Evolutionary conservation across 2,888 invertebrate genomes (phyloP).

Genomic region (Meliscaeva auricollis): DNA sequence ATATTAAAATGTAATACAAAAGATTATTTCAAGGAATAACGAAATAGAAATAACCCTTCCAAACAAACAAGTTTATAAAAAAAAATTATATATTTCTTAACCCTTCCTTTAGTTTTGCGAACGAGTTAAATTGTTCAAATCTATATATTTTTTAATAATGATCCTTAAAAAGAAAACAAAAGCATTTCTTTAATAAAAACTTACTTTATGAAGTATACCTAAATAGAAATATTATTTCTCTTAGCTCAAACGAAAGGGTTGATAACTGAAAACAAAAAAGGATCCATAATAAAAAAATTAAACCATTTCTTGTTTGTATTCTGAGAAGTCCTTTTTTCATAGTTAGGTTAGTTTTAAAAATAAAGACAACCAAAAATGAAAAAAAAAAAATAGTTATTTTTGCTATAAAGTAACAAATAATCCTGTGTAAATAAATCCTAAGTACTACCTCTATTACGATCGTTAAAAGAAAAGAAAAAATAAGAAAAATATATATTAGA

Average conservation of each 20-base stretch:
- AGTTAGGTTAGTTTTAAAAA: not conserved
- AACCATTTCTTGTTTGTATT: constrained; percentile 12
- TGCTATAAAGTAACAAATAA: constrained; percentile 64
- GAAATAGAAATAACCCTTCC: not conserved
- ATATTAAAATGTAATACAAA: no score
- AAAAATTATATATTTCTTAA: not conserved
- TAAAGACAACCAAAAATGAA: not conserved
- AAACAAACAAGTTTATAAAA: not conserved
- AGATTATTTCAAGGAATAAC: no score
- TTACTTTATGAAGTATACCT: not conserved
- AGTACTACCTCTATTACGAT: constrained; percentile 40
- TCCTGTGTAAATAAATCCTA: constrained; percentile 70
- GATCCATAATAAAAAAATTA: constrained; percentile 45
- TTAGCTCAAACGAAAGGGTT: constrained; percentile 51
- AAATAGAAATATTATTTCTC: constrained; percentile 7
- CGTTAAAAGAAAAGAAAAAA: constrained; percentile 51
- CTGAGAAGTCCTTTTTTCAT: not conserved
- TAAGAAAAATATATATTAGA: constrained; percentile 4
- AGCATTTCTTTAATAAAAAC: not conserved
- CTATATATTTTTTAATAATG: constrained; percentile 27
- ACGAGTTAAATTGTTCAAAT: no score
- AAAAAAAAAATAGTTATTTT: constrained; percentile 20
- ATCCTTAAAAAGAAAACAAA: no score
- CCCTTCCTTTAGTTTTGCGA: constrained; percentile 45
- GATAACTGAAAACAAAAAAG: not conserved